Evolutionary conservation across 2,888 invertebrate species (phyloP).

Genomic region (Atherix ibis): DNA sequence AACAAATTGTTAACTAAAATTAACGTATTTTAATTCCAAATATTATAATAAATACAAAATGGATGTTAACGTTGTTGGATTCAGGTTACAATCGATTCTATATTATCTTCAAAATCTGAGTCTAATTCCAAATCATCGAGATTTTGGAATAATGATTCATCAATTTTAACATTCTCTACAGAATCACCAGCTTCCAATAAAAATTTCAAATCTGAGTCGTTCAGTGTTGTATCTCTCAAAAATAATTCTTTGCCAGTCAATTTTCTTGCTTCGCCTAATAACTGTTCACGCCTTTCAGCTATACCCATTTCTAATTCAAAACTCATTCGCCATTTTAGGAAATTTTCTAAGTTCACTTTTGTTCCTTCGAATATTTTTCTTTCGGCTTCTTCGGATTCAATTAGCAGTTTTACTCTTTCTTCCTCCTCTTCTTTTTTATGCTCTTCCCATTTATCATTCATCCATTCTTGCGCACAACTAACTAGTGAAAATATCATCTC

Average conservation of each 20-base stretch:
- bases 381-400: constrained; percentile 78
- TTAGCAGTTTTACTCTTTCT: constrained; percentile 45
- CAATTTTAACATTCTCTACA: constrained; percentile 59
- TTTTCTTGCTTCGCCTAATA: constrained; percentile 60
- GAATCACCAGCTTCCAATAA: constrained; percentile 61
- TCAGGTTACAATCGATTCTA: constrained; percentile 34
- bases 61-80: neutral
- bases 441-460: constrained; percentile 71
- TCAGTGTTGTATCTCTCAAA: constrained; percentile 79
- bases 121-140: constrained; percentile 64
- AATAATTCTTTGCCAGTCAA: constrained; percentile 88
- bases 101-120: constrained; percentile 47
- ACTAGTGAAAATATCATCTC: constrained; percentile 95
- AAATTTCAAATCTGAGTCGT: constrained; percentile 93
- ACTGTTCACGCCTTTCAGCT: constrained; percentile 51
- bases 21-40: neutral
- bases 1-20: neutral
- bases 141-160: constrained; percentile 85
- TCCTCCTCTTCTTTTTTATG: constrained; percentile 57
- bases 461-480: constrained; percentile 83
- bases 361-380: constrained; percentile 92
- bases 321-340: constrained; percentile 80
- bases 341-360: constrained; percentile 86
- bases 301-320: constrained; percentile 85
- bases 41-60: too few species aligned